phyloP scores from a whole-genome alignment of 2,797 vertebrate genomes.

The Urocyon cinereoargenteus region DNA sequence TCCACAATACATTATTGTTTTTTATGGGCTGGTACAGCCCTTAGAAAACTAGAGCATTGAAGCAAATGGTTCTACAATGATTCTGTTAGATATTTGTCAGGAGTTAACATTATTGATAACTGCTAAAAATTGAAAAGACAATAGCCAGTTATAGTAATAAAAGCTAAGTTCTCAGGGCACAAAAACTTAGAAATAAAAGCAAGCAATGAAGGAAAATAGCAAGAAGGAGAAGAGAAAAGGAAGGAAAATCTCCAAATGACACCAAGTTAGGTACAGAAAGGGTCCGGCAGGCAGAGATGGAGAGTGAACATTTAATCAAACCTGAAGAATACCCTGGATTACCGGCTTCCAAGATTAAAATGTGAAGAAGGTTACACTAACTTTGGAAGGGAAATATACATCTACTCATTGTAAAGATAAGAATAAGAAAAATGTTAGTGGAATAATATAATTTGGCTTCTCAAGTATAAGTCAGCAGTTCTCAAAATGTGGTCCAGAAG shows the following conservation, averaged over 20 bases:
- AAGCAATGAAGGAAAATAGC: not conserved
- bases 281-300: not conserved
- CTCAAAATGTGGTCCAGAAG: not conserved
- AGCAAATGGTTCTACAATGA: not conserved
- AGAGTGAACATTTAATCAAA: slow-evolving; percentile 3
- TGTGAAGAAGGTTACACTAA: not conserved
- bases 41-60: slow-evolving; percentile 26
- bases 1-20: slow-evolving; percentile 21
- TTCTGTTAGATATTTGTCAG: not conserved
- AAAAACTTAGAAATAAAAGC: not conserved
- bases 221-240: not conserved
- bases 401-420: slow-evolving; percentile 11
- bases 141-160: not conserved
- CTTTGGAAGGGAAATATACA: not conserved
- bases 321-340: not conserved
- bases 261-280: not conserved
- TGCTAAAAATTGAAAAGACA: slow-evolving; percentile 20
- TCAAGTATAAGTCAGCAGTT: slow-evolving; percentile 29
- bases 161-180: not conserved
- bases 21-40: not conserved
- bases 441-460: slow-evolving; percentile 25
- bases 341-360: slow-evolving; percentile 25
- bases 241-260: not conserved
- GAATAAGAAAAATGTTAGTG: slow-evolving; percentile 29
- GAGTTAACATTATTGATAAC: not conserved